phyloP scores from a whole-genome alignment of 1,140 invertebrate species.

The Zaprionus gabonicus region DNA sequence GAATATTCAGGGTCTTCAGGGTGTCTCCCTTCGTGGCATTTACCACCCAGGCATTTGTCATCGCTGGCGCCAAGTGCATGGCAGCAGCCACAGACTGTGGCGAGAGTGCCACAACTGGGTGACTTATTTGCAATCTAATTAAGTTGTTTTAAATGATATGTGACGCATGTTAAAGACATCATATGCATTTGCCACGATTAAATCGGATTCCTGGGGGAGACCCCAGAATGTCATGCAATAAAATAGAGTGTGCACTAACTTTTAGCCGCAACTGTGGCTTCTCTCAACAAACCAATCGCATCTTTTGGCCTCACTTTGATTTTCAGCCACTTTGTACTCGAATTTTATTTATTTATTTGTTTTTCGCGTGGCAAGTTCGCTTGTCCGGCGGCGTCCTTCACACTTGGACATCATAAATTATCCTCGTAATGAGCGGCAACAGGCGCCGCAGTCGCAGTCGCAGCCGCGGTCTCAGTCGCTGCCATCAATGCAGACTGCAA shows the following conservation, averaged over 20 bases:
- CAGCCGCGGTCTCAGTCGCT: conserved; percentile 21
- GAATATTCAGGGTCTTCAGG: conserved; percentile 9
- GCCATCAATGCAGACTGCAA: conserved; percentile 25
- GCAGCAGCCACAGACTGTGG: conserved; percentile 16
- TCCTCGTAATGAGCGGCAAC: conserved; percentile 73
- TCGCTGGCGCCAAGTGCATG: conserved; percentile 71
- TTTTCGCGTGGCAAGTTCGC: conserved; percentile 39
- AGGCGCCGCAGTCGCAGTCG: conserved; percentile 57
- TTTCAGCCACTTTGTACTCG: conserved; percentile 24
- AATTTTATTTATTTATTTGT: conserved; percentile 8
- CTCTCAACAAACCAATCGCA: background rate
- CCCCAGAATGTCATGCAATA: background rate
- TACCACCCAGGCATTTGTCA: conserved; percentile 77
- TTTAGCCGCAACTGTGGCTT: background rate
- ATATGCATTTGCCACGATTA: conserved; percentile 47
- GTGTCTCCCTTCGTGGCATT: conserved; percentile 41
- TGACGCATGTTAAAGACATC: conserved; percentile 63
- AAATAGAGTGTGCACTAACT: background rate
- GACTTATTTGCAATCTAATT: conserved; percentile 76
- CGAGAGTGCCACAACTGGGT: conserved; percentile 55
- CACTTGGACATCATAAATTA: conserved; percentile 79
- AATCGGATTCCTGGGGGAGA: conserved; percentile 24
- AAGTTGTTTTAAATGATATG: conserved; percentile 76
- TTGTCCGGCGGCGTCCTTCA: conserved; percentile 67
- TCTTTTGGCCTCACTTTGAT: conserved; percentile 23